phyloP scores from a whole-genome alignment of 2,888 invertebrate species.

The Pristionchus japonicus region DNA sequence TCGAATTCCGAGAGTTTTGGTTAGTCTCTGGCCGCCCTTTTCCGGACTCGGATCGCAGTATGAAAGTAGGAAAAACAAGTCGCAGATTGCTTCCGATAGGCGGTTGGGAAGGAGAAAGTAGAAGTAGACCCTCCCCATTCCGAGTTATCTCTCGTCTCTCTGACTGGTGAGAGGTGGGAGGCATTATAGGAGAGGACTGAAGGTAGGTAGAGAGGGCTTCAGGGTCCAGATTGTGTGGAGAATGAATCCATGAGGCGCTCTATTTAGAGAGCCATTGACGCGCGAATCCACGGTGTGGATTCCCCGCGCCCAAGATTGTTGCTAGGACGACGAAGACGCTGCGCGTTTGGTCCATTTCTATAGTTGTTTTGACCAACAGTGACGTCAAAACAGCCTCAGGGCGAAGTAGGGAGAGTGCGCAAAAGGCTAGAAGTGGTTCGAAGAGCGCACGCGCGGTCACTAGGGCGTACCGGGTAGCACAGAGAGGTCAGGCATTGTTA shows the following conservation, averaged over 20 bases:
- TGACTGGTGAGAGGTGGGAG: not conserved
- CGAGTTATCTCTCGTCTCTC: not conserved
- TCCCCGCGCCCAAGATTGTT: not conserved
- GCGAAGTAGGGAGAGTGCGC: not conserved
- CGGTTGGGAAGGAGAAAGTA: not conserved
- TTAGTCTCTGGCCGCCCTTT: not conserved
- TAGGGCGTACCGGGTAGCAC: not conserved
- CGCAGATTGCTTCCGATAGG: not conserved
- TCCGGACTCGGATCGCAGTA: not conserved
- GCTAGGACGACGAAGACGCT: not conserved
- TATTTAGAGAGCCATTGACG: not conserved
- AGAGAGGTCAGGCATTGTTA: not conserved
- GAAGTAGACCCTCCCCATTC: not conserved
- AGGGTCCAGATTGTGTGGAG: not conserved
- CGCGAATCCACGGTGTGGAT: not conserved
- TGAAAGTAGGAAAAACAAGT: not conserved
- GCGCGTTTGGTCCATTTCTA: not conserved
- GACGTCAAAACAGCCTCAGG: not conserved
- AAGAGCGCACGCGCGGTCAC: too few species aligned
- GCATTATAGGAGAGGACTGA: not conserved
- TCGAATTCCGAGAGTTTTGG: not conserved
- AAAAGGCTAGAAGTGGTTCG: not conserved
- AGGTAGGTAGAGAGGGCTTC: not conserved
- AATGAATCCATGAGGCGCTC: not conserved
- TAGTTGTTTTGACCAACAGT: not conserved